Base-by-base conservation (phyloP, 1,140 invertebrate species). In the Drosophila hydei region DNA sequence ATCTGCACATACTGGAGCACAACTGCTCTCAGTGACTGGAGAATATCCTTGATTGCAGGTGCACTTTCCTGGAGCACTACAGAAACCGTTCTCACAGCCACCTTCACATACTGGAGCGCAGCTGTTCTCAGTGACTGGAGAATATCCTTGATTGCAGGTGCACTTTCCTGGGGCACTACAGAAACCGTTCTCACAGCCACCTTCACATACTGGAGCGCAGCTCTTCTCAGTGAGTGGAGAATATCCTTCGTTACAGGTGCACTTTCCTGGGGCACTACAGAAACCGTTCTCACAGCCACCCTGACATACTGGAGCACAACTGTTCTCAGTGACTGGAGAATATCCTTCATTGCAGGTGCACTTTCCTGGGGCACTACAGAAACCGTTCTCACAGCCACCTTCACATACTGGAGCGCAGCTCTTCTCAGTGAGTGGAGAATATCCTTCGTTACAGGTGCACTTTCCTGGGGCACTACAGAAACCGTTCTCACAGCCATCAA, bases 381-480 rank as follows among this genome's bases (percentile, higher is more conserved):
- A n/a, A 3, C 79, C 79, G n/a, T 83, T 75, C 1, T 55, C 25
- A 19, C 79, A 83, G 7, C 67, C 72, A 12, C 21, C 58, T 3
- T 12, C 9, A 48, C 79, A 84, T 7, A 67, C 12, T 12, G 75
- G 79, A 38, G 67, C 7, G 6, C 79, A 84, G 19, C 72, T 76
- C 3, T 12, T 9, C 0, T 0, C 0, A 25, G 79, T 60, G 3
- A 63, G 19, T 0, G 6, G 1, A 21, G 64, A 55, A 4, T 9
- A 9, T 2, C 19, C 14, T 0, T 12, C 18, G 16, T 54, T 0
- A 38, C 79, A 83, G 1, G 1, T 3, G 14, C 79, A 83, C 4
- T 9, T 42, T 1, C 3, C 11, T 1, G 79, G 79, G 0, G 62
- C 14, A 3, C 6, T n/a, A 14, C 79, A 83, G 0, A 0, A 7